Evolutionary conservation across 2,888 invertebrate species (phyloP).

Genomic region (Drosophila paranaensis): DNA sequence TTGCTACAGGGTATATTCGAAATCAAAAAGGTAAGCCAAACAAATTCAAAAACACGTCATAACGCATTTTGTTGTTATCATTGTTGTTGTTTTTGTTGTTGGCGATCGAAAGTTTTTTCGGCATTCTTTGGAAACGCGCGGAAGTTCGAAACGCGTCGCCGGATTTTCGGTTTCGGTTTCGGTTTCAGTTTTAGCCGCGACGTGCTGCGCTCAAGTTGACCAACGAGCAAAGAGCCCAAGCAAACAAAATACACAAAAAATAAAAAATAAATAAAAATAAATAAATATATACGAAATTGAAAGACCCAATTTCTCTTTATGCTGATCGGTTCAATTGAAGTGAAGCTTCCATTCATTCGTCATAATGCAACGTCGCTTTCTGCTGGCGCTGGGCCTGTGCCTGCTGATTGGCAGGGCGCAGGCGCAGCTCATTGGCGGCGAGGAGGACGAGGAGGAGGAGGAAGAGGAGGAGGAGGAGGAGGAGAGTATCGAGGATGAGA

Average conservation of each 20-base stretch:
- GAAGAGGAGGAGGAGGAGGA: slow-evolving; percentile 83
- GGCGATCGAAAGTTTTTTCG: slow-evolving; percentile 77
- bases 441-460: slow-evolving; percentile 82
- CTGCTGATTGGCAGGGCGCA: slow-evolving; percentile 54
- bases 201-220: slow-evolving; percentile 58
- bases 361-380: slow-evolving; percentile 51
- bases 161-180: slow-evolving; percentile 35
- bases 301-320: slow-evolving; percentile 63
- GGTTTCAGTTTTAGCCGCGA: slow-evolving; percentile 65
- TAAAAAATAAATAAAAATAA: not conserved
- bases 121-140: slow-evolving; percentile 67
- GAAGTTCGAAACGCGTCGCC: slow-evolving; percentile 53
- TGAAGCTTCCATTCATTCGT: slow-evolving; percentile 14
- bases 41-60: slow-evolving; percentile 36
- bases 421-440: slow-evolving; percentile 76
- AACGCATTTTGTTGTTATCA: slow-evolving; percentile 53
- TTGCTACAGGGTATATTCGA: slow-evolving; percentile 26
- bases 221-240: slow-evolving; percentile 25
- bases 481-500: slow-evolving; percentile 82
- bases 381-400: slow-evolving; percentile 58
- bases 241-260: slow-evolving; percentile 3
- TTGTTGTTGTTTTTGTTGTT: slow-evolving; percentile 45
- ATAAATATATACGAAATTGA: slow-evolving; percentile 8
- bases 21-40: slow-evolving; percentile 16
- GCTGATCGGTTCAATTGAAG: slow-evolving; percentile 11